Conservation (phyloP, 2,888 invertebrate species). For the Peribatodes rhomboidaria region DNA sequence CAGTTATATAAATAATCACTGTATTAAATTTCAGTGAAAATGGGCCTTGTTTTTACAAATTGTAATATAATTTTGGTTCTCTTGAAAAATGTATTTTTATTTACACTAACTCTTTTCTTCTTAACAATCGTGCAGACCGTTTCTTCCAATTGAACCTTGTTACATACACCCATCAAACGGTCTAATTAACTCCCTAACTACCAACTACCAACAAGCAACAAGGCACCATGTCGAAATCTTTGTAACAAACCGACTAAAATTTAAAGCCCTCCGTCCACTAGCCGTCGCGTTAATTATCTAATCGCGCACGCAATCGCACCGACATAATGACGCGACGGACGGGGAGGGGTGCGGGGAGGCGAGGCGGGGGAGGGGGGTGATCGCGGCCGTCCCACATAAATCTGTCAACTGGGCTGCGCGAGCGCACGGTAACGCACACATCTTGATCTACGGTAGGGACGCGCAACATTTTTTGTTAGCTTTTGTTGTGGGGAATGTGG, state of each 20-base stretch:
- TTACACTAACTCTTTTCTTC: too few relatives aligned
- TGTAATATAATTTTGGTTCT: too few relatives aligned
- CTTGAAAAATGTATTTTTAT: too few relatives aligned
- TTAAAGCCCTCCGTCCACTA: conserved; percentile 44
- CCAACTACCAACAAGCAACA: conserved; percentile 31
- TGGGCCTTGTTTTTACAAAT: too few relatives aligned
- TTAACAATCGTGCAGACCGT: not conserved
- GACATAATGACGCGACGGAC: conserved; percentile 51
- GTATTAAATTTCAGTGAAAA: too few relatives aligned
- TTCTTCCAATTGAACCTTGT: not conserved
- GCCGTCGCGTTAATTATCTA: conserved; percentile 74
- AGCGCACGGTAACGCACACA: conserved; percentile 79
- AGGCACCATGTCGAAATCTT: conserved; percentile 19
- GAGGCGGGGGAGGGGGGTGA: conserved; percentile 38
- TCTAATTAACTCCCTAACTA: conserved; percentile 49
- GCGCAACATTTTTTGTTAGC: conserved; percentile 48
- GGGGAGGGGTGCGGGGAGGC: conserved; percentile 8
- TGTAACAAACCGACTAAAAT: conserved; percentile 34
- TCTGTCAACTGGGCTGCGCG: conserved; percentile 74
- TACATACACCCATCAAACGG: conserved; percentile 21
- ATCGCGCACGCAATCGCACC: conserved; percentile 71
- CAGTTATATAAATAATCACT: too few relatives aligned
- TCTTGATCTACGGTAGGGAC: conserved; percentile 71
- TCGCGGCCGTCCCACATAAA: conserved; percentile 78
- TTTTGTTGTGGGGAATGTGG: conserved; percentile 33